Evolutionary conservation across 2,113 vertebrate species (phyloP).

Genomic region (Osmerus mordax): DNA sequence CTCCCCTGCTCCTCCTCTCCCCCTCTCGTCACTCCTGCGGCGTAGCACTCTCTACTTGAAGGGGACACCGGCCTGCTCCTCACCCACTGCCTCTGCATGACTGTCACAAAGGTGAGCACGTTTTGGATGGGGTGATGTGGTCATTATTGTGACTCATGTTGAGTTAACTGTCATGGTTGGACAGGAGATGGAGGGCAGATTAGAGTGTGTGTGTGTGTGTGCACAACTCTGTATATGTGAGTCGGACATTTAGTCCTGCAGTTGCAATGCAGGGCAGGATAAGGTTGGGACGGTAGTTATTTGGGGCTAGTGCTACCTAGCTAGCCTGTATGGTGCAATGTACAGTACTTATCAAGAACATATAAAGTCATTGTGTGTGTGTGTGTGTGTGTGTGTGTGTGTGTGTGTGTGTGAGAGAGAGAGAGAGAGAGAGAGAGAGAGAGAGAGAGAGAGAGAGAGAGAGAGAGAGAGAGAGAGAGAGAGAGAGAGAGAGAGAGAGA

Average conservation of each 20-base stretch:
- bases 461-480: neutral
- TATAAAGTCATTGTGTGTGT: neutral
- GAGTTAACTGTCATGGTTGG: neutral
- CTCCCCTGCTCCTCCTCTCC: conserved; percentile 35
- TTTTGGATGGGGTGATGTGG: neutral
- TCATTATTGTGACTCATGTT: neutral
- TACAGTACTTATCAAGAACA: neutral
- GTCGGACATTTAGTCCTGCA: conserved; percentile 1
- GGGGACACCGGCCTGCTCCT: conserved; percentile 67
- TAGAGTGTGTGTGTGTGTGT: conserved; percentile 18
- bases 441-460: neutral
- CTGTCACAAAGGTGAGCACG: conserved; percentile 87
- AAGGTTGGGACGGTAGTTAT: too few relatives aligned
- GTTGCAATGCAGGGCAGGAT: neutral
- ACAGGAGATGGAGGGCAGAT: neutral
- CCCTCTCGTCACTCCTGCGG: conserved; percentile 62
- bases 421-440: neutral
- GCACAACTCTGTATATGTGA: conserved; percentile 11
- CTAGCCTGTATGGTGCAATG: too few relatives aligned
- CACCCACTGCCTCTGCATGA: conserved; percentile 83
- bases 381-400: conserved; percentile 7
- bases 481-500: neutral
- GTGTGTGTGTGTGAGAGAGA: neutral
- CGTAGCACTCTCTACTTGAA: conserved; percentile 57
- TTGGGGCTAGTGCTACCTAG: too few relatives aligned